phyloP scores from a whole-genome alignment of 2,888 invertebrate genomes.

The Drosophila pseudotalamancana region DNA sequence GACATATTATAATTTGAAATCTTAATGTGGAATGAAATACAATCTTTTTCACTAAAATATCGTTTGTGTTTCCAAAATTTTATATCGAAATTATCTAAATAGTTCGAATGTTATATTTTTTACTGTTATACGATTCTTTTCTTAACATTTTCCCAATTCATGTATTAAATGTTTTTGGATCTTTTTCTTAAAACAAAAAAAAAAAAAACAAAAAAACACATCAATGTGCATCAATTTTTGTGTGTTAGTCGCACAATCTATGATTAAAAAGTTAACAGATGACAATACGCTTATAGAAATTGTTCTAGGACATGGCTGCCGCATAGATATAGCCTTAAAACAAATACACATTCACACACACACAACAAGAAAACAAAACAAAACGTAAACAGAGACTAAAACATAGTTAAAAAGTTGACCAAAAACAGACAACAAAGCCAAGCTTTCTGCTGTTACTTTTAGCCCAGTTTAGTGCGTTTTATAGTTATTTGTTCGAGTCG shows the following conservation, averaged over 20 bases:
- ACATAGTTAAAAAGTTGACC: constrained; percentile 18
- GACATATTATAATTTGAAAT: constrained; percentile 34
- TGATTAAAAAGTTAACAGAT: constrained; percentile 9
- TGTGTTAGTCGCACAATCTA: constrained; percentile 50
- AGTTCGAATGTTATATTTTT: not conserved
- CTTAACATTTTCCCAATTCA: constrained; percentile 20
- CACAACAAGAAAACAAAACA: constrained; percentile 11
- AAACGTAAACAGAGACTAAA: constrained; percentile 18
- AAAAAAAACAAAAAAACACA: no score
- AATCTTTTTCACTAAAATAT: constrained; percentile 8
- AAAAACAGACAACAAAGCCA: constrained; percentile 31
- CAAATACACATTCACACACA: constrained; percentile 20
- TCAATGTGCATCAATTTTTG: constrained; percentile 52
- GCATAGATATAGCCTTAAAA: constrained; percentile 32
- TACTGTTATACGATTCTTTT: not conserved
- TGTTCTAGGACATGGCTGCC: constrained; percentile 32
- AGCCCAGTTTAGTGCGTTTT: constrained; percentile 68
- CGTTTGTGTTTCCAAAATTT: constrained; percentile 26
- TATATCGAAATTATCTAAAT: not conserved
- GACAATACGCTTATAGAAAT: constrained; percentile 54
- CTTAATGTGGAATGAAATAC: constrained; percentile 73
- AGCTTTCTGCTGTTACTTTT: constrained; percentile 71
- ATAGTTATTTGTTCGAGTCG: constrained; percentile 67
- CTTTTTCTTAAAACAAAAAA: no score
- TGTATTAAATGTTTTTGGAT: constrained; percentile 16